A percentile compares a stretch with the other conserved stretches of the same genome.
These are phyloP conservation scores for Callionymus lyra DNA, from an alignment of 2,113 vertebrate species.

Conservation along the genomic window DNA sequence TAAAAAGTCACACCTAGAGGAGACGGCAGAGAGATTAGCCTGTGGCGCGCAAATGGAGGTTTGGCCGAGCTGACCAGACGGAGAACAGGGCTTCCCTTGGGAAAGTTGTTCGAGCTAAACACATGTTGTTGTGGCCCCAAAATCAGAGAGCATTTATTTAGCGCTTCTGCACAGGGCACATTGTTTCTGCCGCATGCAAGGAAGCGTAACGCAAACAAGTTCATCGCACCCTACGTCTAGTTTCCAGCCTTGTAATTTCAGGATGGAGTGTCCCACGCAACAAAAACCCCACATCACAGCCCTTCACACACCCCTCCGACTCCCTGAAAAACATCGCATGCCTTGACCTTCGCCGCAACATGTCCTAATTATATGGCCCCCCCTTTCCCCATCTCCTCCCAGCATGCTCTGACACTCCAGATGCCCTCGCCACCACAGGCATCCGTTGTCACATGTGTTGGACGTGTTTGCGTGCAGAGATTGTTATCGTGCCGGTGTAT, in stretches of 20 bases:
- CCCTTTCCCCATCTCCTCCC: slow-evolving; percentile 19
- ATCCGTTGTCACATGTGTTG: slow-evolving; percentile 22
- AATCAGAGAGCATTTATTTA: slow-evolving; percentile 20
- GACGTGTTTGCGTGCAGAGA: slow-evolving; percentile 26
- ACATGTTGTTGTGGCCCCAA: slow-evolving; percentile 27
- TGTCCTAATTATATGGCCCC: slow-evolving; percentile 42
- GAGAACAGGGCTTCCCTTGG: slow-evolving; percentile 50
- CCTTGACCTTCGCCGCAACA: slow-evolving; percentile 46
- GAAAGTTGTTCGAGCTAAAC: slow-evolving; percentile 39
- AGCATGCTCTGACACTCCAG: slow-evolving; percentile 38
- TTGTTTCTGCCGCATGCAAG: slow-evolving; percentile 44
- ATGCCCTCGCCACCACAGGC: slow-evolving; percentile 23
- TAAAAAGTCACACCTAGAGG: slow-evolving; percentile 26
- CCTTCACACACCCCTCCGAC: slow-evolving; percentile 46
- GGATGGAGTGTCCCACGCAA: slow-evolving; percentile 31
- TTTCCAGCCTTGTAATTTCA: slow-evolving; percentile 59
- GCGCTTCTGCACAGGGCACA: slow-evolving; percentile 9
- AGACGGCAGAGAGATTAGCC: slow-evolving; percentile 10
- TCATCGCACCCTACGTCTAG: slow-evolving; percentile 25
- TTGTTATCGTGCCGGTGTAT: slow-evolving; percentile 20
- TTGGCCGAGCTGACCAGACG: not conserved
- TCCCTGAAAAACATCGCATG: slow-evolving; percentile 54
- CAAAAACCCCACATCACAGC: slow-evolving; percentile 55
- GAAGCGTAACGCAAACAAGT: slow-evolving; percentile 53
- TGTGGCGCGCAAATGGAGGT: slow-evolving; percentile 5